phyloP scores from a whole-genome alignment of 2,888 invertebrate species.

The Callyntrura sp. region DNA sequence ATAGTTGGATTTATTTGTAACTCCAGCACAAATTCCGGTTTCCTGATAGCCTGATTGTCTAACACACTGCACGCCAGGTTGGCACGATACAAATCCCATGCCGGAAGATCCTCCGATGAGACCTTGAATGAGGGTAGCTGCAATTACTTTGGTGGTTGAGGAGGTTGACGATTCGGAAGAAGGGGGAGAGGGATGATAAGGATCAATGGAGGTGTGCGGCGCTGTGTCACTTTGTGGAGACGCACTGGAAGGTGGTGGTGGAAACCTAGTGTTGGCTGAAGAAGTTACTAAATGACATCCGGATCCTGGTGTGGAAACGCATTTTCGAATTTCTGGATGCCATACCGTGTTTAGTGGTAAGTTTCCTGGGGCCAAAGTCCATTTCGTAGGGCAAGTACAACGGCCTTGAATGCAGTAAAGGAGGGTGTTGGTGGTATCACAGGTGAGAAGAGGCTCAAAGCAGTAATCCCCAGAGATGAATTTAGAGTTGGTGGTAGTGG shows the following conservation, averaged over 20 bases:
- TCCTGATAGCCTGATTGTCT: slow-evolving; percentile 56
- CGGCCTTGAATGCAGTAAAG: slow-evolving; percentile 70
- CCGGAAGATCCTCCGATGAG: slow-evolving; percentile 52
- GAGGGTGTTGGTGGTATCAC: slow-evolving; percentile 74
- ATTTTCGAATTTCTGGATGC: slow-evolving; percentile 63
- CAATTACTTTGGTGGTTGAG: slow-evolving; percentile 50
- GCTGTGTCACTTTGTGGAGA: background rate
- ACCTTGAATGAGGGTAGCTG: slow-evolving; percentile 53
- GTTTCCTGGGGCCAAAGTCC: slow-evolving; percentile 72
- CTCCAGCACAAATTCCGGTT: slow-evolving; percentile 66
- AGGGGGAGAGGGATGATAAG: background rate
- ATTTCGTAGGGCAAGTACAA: slow-evolving; percentile 74
- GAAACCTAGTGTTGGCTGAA: background rate
- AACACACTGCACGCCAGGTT: slow-evolving; percentile 74
- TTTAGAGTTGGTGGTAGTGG: slow-evolving; percentile 69
- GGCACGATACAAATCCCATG: slow-evolving; percentile 72
- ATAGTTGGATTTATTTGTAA: background rate
- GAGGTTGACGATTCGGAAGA: slow-evolving; percentile 7
- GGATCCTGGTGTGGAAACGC: slow-evolving; percentile 70
- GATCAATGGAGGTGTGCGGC: background rate
- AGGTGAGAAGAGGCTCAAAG: slow-evolving; percentile 71
- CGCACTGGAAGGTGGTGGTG: background rate
- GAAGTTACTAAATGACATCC: slow-evolving; percentile 65
- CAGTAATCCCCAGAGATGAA: slow-evolving; percentile 78
- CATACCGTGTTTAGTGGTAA: slow-evolving; percentile 77